Evolutionary conservation across 2,113 vertebrate species (phyloP).

Genomic region (Prinia subflava): DNA sequence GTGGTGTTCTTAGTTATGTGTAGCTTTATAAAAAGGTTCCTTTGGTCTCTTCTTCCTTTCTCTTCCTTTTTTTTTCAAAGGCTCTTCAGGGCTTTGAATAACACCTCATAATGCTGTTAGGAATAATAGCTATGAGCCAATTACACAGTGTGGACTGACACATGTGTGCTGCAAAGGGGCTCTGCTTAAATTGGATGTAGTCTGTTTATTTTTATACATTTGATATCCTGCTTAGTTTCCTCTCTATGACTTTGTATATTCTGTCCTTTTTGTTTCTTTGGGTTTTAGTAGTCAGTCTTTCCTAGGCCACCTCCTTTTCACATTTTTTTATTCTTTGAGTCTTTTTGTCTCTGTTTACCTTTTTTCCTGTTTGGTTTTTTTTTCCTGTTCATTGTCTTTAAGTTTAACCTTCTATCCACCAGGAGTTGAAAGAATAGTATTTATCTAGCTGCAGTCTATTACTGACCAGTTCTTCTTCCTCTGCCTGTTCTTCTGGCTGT

Average conservation of each 20-base stretch:
- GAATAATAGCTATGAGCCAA: conserved; percentile 45
- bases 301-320: not conserved
- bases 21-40: conserved; percentile 25
- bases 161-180: not conserved
- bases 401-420: not conserved
- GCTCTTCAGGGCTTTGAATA: conserved; percentile 31
- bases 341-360: not conserved
- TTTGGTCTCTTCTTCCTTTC: conserved; percentile 41
- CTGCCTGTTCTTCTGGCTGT: conserved; percentile 18
- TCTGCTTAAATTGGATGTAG: not conserved
- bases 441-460: not conserved
- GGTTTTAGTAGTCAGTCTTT: not conserved
- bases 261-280: not conserved
- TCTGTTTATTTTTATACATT: conserved; percentile 26
- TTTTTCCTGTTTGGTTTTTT: not conserved
- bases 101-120: conserved; percentile 24
- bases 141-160: conserved; percentile 4
- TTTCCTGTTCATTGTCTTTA: not conserved
- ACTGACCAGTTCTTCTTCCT: conserved; percentile 30
- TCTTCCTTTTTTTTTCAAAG: conserved; percentile 9
- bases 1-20: conserved; percentile 15
- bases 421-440: not conserved
- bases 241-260: not conserved
- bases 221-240: not conserved
- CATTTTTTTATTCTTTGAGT: not conserved